Evolutionary conservation across 92 coral and sea anemone species (phyloP).

Genomic region (Desmophyllum pertusum): DNA sequence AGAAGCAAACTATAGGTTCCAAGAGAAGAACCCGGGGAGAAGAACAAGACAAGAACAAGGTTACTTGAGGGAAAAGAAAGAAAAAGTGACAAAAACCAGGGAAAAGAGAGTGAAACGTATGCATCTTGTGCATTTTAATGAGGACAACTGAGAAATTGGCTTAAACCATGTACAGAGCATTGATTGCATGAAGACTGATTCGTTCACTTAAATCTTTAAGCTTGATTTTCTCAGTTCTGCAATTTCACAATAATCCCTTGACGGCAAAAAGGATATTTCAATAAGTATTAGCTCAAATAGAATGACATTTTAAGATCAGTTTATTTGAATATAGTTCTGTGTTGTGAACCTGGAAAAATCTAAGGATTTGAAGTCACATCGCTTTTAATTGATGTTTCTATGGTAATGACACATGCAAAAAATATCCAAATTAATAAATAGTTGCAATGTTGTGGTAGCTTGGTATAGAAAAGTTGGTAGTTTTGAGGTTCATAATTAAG

Average conservation of each 20-base stretch:
- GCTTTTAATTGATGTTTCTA: too few relatives aligned
- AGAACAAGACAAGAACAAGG: constrained; percentile 56
- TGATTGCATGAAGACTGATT: neutral
- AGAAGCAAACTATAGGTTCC: constrained; percentile 42
- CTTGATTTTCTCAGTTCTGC: neutral
- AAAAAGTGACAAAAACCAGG: constrained; percentile 13
- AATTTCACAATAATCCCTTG: neutral
- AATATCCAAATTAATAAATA: too few relatives aligned
- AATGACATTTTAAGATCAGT: neutral
- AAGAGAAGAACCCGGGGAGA: neutral
- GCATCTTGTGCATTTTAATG: constrained; percentile 44
- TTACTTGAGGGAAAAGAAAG: constrained; percentile 39
- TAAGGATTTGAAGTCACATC: too few relatives aligned
- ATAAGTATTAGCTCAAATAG: too few relatives aligned
- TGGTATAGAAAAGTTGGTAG: too few relatives aligned
- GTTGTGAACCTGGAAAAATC: too few relatives aligned
- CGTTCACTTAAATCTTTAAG: neutral
- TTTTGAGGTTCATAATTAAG: too few relatives aligned
- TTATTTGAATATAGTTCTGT: too few relatives aligned
- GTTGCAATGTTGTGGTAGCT: too few relatives aligned
- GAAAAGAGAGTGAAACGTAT: constrained; percentile 52
- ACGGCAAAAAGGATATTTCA: too few relatives aligned
- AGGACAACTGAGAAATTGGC: neutral
- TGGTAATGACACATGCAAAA: too few relatives aligned
- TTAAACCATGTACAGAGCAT: neutral